phyloP scores from a whole-genome alignment of 2,797 vertebrate species.

The Myoxocephalus aenaeus region DNA sequence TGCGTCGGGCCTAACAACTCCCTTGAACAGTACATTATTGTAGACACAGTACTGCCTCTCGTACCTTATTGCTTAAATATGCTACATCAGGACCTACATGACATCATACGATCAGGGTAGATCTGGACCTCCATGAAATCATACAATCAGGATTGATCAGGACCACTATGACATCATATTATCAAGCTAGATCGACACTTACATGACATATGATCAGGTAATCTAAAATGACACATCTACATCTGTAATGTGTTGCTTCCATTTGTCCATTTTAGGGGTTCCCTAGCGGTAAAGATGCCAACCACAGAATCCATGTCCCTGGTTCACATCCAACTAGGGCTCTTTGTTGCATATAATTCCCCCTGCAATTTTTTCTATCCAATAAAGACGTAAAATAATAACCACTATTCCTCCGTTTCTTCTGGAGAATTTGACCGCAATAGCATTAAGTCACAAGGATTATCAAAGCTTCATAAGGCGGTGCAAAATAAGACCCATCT shows the following conservation, averaged over 20 bases:
- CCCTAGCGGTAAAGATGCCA: neutral
- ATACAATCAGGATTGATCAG: no score
- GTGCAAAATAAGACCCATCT: slow-evolving; percentile 41
- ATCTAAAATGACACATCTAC: neutral
- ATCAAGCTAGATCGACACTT: neutral
- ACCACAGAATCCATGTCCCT: neutral
- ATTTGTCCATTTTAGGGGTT: neutral
- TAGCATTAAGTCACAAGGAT: neutral
- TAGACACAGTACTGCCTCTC: no score
- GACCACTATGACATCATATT: no score
- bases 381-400: neutral
- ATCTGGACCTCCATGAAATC: no score
- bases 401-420: neutral
- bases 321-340: neutral
- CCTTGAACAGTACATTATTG: no score
- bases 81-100: neutral
- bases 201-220: no score
- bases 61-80: no score
- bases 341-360: neutral
- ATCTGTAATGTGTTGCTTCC: neutral
- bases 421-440: neutral
- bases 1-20: no score
- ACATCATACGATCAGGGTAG: no score
- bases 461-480: slow-evolving; percentile 15
- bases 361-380: no score